Evolutionary conservation across 2,113 vertebrate genomes (phyloP).

Genomic region (Conger conger): DNA sequence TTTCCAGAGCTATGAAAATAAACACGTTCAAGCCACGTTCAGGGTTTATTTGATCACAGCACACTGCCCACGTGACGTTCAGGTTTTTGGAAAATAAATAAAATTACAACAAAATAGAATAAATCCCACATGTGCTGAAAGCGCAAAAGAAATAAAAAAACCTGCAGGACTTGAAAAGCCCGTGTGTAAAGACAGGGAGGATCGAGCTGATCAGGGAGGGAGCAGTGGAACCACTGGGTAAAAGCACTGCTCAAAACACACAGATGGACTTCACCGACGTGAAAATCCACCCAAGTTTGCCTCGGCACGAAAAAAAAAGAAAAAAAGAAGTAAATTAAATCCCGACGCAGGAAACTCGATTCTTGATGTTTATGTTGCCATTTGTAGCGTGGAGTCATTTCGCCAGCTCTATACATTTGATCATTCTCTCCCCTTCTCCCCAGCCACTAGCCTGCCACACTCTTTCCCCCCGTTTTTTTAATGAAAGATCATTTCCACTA

Average conservation of each 20-base stretch:
- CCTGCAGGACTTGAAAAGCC: conserved; percentile 14
- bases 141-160: not conserved
- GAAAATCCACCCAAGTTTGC: not conserved
- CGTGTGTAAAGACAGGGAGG: not conserved
- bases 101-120: not conserved
- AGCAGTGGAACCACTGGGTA: not conserved
- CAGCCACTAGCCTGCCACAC: not conserved
- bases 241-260: conserved; percentile 1
- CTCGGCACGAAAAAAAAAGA: conserved; percentile 8
- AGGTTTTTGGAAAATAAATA: conserved; percentile 3
- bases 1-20: not conserved
- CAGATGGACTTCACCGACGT: conserved; percentile 1
- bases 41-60: not conserved
- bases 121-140: not conserved
- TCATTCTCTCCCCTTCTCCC: not conserved
- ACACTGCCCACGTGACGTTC: not conserved
- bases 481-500: conserved; percentile 13
- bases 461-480: not conserved
- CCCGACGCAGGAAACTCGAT: conserved; percentile 10
- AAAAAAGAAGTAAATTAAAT: conserved; percentile 21
- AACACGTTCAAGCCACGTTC: not conserved
- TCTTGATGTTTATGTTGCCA: conserved; percentile 10
- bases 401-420: not conserved
- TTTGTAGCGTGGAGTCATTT: conserved; percentile 8
- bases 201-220: not conserved